phyloP scores from a whole-genome alignment of 2,113 vertebrate genomes.

The Alexandromys fortis region DNA sequence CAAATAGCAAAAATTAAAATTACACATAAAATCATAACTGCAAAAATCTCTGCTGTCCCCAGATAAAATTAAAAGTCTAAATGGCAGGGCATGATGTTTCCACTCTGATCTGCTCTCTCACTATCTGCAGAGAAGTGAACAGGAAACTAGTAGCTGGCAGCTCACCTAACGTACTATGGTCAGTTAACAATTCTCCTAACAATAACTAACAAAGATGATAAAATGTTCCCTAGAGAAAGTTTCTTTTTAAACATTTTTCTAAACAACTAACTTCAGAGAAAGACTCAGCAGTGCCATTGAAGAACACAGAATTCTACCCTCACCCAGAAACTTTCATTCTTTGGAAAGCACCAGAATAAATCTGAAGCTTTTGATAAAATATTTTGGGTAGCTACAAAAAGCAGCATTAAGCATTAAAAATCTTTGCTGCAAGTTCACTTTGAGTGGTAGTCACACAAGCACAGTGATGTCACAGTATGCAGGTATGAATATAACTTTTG shows the following conservation, averaged over 20 bases:
- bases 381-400: constrained; percentile 36
- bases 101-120: background rate
- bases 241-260: constrained; percentile 45
- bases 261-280: constrained; percentile 51
- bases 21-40: background rate
- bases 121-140: background rate
- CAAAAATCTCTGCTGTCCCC: background rate
- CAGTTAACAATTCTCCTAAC: constrained; percentile 22
- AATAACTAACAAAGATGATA: constrained; percentile 63
- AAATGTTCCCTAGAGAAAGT: background rate
- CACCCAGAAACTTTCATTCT: constrained; percentile 2
- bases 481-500: background rate
- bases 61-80: constrained; percentile 43
- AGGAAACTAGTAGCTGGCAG: background rate
- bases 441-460: background rate
- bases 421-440: constrained; percentile 10
- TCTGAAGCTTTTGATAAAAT: constrained; percentile 59
- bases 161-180: background rate
- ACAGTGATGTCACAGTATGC: background rate
- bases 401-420: constrained; percentile 14
- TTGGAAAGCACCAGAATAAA: constrained; percentile 47
- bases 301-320: constrained; percentile 47
- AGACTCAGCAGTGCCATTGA: background rate
- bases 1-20: constrained; percentile 39
- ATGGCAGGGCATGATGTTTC: background rate